A percentile compares a stretch with the other conserved stretches of the same genome.
phyloP scores from a whole-genome alignment of 2,888 invertebrate species.

The Byasa hedistus region DNA sequence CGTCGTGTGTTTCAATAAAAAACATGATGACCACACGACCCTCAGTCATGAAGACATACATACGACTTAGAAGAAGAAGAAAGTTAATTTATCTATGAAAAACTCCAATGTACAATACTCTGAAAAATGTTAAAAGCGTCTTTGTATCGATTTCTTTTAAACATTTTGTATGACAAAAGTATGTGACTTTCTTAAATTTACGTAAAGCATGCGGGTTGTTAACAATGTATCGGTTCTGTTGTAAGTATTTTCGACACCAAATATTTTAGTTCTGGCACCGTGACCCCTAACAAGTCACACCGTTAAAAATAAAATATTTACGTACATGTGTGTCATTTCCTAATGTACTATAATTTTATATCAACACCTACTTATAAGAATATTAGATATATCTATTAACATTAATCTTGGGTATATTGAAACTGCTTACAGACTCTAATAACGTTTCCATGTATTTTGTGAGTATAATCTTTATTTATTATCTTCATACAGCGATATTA shows the following conservation, averaged over 20 bases:
- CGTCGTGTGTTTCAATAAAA: too few species aligned
- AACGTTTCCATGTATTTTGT: slow-evolving; percentile 15
- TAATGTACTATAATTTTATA: neutral
- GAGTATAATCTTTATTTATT: slow-evolving; percentile 18
- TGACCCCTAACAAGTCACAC: neutral
- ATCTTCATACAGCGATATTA: slow-evolving; percentile 5
- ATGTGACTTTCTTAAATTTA: too few species aligned
- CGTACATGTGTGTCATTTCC: neutral
- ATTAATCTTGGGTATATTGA: neutral
- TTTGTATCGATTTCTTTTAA: too few species aligned
- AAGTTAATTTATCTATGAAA: too few species aligned
- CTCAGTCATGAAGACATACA: too few species aligned
- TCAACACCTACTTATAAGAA: neutral
- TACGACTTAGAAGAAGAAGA: too few species aligned
- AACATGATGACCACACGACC: too few species aligned
- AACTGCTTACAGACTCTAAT: slow-evolving; percentile 7
- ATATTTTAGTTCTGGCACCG: neutral
- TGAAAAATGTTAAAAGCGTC: too few species aligned
- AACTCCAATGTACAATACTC: too few species aligned
- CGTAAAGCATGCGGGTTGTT: too few species aligned
- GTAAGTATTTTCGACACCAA: neutral
- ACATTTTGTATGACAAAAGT: too few species aligned
- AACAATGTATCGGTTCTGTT: too few species aligned
- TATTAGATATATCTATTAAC: neutral
- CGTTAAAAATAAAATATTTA: neutral